Percentiles rank a stretch among this genome's conserved stretches.
Conservation (phyloP, 1,140 invertebrate genomes). For the Cydia splendana region DNA sequence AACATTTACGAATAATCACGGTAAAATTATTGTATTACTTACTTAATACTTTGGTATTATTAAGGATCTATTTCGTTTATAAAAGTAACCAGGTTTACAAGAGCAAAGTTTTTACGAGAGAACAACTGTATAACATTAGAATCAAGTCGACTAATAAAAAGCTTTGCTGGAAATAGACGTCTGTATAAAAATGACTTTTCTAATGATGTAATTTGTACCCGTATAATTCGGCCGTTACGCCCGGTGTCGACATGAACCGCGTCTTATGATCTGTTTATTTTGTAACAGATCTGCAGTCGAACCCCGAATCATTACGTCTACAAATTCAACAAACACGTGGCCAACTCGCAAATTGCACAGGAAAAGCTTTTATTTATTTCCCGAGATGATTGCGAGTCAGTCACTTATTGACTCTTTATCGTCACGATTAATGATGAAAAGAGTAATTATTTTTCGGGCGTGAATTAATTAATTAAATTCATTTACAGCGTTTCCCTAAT, state of each 20-base stretch:
- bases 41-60: neutral
- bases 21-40: slow-evolving; percentile 33
- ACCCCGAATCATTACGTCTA: slow-evolving; percentile 3
- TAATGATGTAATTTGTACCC: slow-evolving; percentile 62
- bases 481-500: slow-evolving; percentile 65
- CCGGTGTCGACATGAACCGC: slow-evolving; percentile 44
- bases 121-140: slow-evolving; percentile 29
- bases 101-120: neutral
- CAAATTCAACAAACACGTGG: neutral
- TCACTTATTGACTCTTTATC: slow-evolving; percentile 63
- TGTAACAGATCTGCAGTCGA: slow-evolving; percentile 27
- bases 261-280: slow-evolving; percentile 30
- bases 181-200: slow-evolving; percentile 46
- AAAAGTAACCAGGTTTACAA: neutral
- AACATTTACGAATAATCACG: slow-evolving; percentile 43
- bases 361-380: slow-evolving; percentile 16
- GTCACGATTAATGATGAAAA: slow-evolving; percentile 61
- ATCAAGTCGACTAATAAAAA: slow-evolving; percentile 35
- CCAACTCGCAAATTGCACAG: slow-evolving; percentile 41
- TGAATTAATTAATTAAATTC: slow-evolving; percentile 37
- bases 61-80: neutral
- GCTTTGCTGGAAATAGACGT: slow-evolving; percentile 39
- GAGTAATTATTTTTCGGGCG: slow-evolving; percentile 52
- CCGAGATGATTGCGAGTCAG: slow-evolving; percentile 48
- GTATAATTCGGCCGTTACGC: slow-evolving; percentile 59